These are phyloP conservation scores for Eristalis arbustorum DNA, from an alignment of 2,888 invertebrate genomes.

Conservation along the genomic window DNA sequence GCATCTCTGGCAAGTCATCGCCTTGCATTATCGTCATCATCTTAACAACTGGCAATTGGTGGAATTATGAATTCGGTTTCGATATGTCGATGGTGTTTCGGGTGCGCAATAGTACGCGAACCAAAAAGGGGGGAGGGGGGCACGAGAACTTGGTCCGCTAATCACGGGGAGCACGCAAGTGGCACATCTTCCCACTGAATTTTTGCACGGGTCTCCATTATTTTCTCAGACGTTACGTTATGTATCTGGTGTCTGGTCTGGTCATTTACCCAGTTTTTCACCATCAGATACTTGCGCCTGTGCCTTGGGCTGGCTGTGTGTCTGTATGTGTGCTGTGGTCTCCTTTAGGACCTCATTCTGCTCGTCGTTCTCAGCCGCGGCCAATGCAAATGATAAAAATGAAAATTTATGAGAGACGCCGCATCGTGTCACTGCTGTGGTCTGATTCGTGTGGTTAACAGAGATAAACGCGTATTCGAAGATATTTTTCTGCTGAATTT, in stretches of 20 bases:
- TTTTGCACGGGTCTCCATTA: conserved; percentile 32
- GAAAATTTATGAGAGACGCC: conserved; percentile 67
- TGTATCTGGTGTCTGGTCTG: conserved; percentile 20
- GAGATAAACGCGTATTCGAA: conserved; percentile 38
- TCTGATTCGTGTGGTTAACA: conserved; percentile 58
- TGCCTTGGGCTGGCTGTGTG: conserved; percentile 9
- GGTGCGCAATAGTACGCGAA: conserved; percentile 48
- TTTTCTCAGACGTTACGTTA: conserved; percentile 23
- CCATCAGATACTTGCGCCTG: background rate
- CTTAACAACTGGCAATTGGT: conserved; percentile 65
- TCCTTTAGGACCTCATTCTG: background rate
- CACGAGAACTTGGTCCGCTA: conserved; percentile 14
- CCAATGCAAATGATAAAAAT: conserved; percentile 66
- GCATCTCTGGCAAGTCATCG: conserved; percentile 66
- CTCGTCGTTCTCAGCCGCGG: too few species aligned
- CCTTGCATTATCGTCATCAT: conserved; percentile 68
- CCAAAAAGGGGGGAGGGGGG: background rate
- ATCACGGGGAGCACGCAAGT: conserved; percentile 63
- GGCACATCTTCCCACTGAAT: conserved; percentile 45
- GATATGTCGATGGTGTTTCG: conserved; percentile 45
- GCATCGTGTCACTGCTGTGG: conserved; percentile 37
- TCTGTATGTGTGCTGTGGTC: background rate
- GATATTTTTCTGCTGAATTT: conserved; percentile 31
- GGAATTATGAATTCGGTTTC: conserved; percentile 65
- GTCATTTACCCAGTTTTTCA: conserved; percentile 52